Base-by-base conservation (phyloP, 2,113 vertebrate species). In the Dryoscopus gambensis region DNA sequence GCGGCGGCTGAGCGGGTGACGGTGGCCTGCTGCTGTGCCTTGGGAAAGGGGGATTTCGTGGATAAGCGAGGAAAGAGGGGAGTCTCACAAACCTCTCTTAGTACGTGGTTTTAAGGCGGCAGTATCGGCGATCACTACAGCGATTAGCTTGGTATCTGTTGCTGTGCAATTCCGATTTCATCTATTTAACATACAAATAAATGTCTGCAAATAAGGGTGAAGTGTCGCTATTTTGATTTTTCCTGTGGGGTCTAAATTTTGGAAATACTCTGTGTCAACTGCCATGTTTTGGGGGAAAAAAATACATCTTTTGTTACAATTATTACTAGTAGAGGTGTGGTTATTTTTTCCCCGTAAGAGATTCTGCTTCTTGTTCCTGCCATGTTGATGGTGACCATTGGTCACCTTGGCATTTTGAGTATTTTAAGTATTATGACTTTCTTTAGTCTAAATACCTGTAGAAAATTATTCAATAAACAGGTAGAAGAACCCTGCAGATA, bases 61-160 rank as follows among this genome's bases (percentile, higher is more conserved):
- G 50, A 3, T 5, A 8, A 33, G 5, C 17, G 7, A 0, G 19
- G 15, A 39, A 13, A 8, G 40, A 5, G 30, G 4, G 10, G 12
- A 28, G 15, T 10, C 55, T 6, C 6, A 7, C 11, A 25, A 37
- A 8, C 33, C 35, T 7, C 3, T 1, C 15, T 13, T 25, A 14
- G 46, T 52, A 19, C 15, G 63, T 17, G 84, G 2, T 22, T 44
- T 15, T 40, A 23, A 44, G 56, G 92, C 52, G n/a, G 80, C 57
- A 0, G 33, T 7, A 6, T 22, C 49, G 18, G 19, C 30, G 2
- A 1, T 21, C 42, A 1, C 35, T 10, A 1, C 11, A 39, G 67
- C 15, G 4, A 27, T 47, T 55, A 37, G 40, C 44, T 20, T 17
- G 64, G 46, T 39, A 1, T 25, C 55, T 21, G 12, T 39, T 57